These are phyloP conservation scores for Sander lucioperca DNA, from an alignment of 2,113 vertebrate species.

Conservation along the genomic window DNA sequence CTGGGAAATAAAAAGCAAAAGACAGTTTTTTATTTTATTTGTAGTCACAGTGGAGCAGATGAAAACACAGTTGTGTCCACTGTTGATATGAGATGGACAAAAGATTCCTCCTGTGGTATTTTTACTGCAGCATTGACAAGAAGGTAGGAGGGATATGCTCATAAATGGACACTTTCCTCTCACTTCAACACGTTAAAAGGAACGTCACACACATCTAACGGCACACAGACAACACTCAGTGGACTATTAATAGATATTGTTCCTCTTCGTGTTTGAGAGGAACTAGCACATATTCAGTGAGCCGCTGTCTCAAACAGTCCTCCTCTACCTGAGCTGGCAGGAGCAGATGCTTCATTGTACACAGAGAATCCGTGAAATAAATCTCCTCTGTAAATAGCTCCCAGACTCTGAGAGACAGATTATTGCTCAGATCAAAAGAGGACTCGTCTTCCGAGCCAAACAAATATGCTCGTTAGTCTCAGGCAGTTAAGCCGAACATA, in stretches of 20 bases:
- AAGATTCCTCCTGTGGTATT: constrained; percentile 44
- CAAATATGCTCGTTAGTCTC: constrained; percentile 72
- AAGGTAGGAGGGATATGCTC: constrained; percentile 41
- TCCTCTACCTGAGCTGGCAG: constrained; percentile 68
- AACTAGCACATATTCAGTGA: constrained; percentile 46
- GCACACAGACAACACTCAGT: constrained; percentile 59
- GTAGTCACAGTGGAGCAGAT: constrained; percentile 59
- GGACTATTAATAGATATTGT: constrained; percentile 56
- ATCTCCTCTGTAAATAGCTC: constrained; percentile 79
- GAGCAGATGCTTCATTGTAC: constrained; percentile 73
- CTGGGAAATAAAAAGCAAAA: constrained; percentile 65
- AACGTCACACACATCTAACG: constrained; percentile 52
- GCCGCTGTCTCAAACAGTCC: constrained; percentile 59
- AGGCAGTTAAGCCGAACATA: constrained; percentile 58
- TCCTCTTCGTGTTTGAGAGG: constrained; percentile 43
- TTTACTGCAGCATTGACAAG: constrained; percentile 45
- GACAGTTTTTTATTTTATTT: constrained; percentile 69
- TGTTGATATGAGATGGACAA: constrained; percentile 50
- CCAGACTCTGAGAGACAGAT: constrained; percentile 69
- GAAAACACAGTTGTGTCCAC: constrained; percentile 51
- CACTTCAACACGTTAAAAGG: constrained; percentile 49
- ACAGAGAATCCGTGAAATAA: constrained; percentile 75
- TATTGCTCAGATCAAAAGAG: constrained; percentile 76
- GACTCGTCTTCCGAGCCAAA: constrained; percentile 61
- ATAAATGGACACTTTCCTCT: constrained; percentile 53